These are phyloP conservation scores for Cossypha heuglini DNA, from an alignment of 2,797 vertebrate genomes.

Conservation along the genomic window DNA sequence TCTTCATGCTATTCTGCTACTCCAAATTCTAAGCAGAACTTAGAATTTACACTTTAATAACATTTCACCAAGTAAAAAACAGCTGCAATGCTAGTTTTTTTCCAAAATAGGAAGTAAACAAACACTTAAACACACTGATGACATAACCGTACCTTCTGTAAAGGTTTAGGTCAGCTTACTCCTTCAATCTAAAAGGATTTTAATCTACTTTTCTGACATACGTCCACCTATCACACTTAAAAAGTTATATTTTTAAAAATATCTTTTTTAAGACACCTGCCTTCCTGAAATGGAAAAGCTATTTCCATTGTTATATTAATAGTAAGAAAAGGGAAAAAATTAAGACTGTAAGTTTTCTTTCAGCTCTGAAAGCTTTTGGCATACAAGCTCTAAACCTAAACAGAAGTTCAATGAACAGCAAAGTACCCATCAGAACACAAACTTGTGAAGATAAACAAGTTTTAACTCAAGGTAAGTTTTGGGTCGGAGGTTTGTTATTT, in stretches of 20 bases:
- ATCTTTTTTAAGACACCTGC: neutral
- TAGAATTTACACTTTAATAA: neutral
- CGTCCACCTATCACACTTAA: neutral
- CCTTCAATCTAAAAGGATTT: neutral
- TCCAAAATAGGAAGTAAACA: neutral
- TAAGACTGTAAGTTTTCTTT: neutral
- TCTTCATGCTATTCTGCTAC: neutral
- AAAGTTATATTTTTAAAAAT: neutral
- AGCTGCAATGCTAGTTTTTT: neutral
- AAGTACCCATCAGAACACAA: neutral
- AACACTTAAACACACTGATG: neutral
- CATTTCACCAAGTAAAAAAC: neutral
- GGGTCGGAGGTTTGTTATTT: fast-evolving
- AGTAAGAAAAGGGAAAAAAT: neutral
- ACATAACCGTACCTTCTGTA: neutral
- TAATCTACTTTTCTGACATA: neutral
- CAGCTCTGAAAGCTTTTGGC: neutral
- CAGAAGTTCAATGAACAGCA: neutral
- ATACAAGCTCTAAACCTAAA: neutral
- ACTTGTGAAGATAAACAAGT: neutral
- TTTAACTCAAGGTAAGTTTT: neutral
- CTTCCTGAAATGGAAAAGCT: neutral
- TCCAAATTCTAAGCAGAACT: neutral
- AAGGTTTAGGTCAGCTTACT: neutral
- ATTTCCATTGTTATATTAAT: neutral